Percentiles rank a stretch among this genome's conserved stretches.
phyloP scores from a whole-genome alignment of 2,113 vertebrate genomes.

The Carollia perspicillata region DNA sequence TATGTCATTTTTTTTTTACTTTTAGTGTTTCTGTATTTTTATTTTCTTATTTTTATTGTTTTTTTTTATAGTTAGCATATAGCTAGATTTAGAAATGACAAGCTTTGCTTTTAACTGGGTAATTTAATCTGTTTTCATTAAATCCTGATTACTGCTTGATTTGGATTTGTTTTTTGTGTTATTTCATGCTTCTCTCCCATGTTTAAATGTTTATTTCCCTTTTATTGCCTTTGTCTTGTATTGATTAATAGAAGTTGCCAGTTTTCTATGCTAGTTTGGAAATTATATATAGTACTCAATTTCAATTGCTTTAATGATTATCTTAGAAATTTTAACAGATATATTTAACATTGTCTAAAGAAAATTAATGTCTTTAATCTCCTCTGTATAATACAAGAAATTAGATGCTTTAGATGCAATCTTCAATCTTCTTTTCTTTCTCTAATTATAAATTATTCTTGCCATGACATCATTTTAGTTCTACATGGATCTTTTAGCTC shows the following conservation, averaged over 20 bases:
- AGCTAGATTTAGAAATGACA: background rate
- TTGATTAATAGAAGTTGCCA: background rate
- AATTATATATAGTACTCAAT: background rate
- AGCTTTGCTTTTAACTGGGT: background rate
- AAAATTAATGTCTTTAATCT: background rate
- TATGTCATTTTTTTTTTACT: background rate
- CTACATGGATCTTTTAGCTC: background rate
- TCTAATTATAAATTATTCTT: background rate
- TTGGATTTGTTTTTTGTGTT: slow-evolving; percentile 5
- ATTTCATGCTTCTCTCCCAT: background rate
- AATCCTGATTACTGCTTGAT: background rate
- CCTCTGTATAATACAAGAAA: background rate
- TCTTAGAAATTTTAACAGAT: background rate
- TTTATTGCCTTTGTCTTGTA: background rate
- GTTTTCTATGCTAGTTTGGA: background rate
- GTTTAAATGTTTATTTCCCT: background rate
- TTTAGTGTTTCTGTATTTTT: background rate
- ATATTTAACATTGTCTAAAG: background rate
- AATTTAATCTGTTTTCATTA: background rate
- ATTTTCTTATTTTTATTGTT: background rate
- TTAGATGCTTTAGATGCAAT: background rate
- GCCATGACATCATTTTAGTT: background rate
- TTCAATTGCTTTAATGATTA: background rate
- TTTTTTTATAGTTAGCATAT: background rate
- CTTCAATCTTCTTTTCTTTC: background rate